Percentiles rank a stretch among this genome's conserved stretches.
Evolutionary conservation across 2,888 invertebrate species (phyloP).

Genomic region (Drosophila austrosaltans): DNA sequence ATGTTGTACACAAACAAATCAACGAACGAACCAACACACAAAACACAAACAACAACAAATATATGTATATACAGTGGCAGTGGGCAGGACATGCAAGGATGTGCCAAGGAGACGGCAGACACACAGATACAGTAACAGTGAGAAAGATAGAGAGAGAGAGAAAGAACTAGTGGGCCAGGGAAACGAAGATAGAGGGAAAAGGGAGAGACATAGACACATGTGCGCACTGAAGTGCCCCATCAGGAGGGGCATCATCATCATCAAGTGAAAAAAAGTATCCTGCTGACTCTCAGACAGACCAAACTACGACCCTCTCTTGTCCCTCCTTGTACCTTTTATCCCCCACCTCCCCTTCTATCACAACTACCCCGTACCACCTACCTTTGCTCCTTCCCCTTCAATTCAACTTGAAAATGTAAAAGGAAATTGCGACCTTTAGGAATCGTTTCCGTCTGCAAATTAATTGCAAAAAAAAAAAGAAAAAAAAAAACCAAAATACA

Average conservation of each 20-base stretch:
- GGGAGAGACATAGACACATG: constrained; percentile 16
- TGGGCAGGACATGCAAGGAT: constrained; percentile 1
- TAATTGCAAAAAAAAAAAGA: constrained; percentile 31
- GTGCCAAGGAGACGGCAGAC: constrained; percentile 1
- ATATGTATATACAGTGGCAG: constrained; percentile 14
- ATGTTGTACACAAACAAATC: constrained; percentile 41
- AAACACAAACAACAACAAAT: constrained; percentile 16
- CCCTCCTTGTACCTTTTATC: neutral
- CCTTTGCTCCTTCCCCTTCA: neutral
- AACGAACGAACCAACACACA: constrained; percentile 21
- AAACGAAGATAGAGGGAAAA: neutral
- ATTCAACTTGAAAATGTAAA: constrained; percentile 22
- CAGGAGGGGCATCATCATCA: constrained; percentile 7
- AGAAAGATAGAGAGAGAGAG: neutral
- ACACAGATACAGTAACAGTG: neutral
- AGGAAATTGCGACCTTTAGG: constrained; percentile 35
- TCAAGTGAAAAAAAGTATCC: constrained; percentile 24
- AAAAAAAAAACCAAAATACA: constrained; percentile 11
- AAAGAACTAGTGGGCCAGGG: neutral
- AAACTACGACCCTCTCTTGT: constrained; percentile 3
- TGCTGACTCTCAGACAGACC: constrained; percentile 17
- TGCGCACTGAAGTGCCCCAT: constrained; percentile 24
- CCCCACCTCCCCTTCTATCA: neutral
- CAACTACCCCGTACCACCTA: no score
- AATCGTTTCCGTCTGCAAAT: constrained; percentile 29